Evolutionary conservation across 2,113 vertebrate species (phyloP).

Genomic region (Microcebus ravelobensis): DNA sequence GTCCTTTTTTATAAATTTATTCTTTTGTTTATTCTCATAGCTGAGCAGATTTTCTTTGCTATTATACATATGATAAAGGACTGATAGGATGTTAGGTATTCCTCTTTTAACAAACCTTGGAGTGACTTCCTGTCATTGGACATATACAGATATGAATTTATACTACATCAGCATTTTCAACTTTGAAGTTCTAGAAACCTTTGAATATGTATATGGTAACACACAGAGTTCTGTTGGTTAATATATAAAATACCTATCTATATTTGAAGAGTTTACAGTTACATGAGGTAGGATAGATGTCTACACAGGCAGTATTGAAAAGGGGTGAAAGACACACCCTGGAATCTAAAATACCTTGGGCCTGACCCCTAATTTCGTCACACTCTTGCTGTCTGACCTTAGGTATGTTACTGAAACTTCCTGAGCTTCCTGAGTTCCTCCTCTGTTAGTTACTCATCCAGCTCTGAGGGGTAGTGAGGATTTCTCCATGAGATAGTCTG

Average conservation of each 20-base stretch:
- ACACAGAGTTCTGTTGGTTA: not conserved
- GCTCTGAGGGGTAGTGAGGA: not conserved
- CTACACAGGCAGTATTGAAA: not conserved
- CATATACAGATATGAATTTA: not conserved
- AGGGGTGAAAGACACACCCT: not conserved
- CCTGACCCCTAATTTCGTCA: not conserved
- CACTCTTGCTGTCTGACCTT: not conserved
- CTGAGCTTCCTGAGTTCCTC: not conserved
- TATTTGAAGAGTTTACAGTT: not conserved
- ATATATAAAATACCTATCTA: not conserved
- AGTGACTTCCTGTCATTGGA: not conserved
- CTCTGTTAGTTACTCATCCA: not conserved
- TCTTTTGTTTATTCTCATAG: not conserved
- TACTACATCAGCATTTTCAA: not conserved
- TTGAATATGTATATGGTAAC: not conserved
- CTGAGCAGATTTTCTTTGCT: not conserved
- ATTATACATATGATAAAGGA: not conserved
- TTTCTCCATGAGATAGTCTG: not conserved
- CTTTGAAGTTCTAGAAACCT: not conserved
- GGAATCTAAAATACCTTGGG: not conserved
- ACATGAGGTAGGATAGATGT: not conserved
- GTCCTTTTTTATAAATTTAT: not conserved
- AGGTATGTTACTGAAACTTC: not conserved
- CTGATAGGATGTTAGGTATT: not conserved
- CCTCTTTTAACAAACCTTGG: not conserved